Evolutionary conservation across 2,888 invertebrate genomes (phyloP).

Genomic region (Agrochola lychnidis): DNA sequence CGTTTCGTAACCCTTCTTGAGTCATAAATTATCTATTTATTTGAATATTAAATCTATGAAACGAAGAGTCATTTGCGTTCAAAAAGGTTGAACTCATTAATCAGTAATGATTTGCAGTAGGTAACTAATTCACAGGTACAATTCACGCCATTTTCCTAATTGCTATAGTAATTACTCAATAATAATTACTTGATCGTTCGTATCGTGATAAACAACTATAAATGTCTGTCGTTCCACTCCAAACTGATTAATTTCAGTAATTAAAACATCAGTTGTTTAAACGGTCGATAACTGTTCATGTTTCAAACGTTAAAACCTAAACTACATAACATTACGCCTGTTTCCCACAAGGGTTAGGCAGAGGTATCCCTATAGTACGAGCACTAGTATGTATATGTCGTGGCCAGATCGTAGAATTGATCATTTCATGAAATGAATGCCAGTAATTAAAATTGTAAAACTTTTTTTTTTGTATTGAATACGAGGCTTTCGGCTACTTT

Average conservation of each 20-base stretch:
- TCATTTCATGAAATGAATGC: no score
- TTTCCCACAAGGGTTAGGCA: no score
- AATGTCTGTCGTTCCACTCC: constrained; percentile 22
- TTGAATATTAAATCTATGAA: constrained; percentile 13
- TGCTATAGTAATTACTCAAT: constrained; percentile 36
- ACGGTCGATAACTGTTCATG: neutral
- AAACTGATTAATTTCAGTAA: constrained; percentile 31
- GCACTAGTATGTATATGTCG: no score
- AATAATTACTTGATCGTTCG: constrained; percentile 30
- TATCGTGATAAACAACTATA: constrained; percentile 40
- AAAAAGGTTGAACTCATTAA: neutral
- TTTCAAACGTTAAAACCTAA: neutral
- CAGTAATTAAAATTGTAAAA: no score
- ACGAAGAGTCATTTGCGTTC: constrained; percentile 9
- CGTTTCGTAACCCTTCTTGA: constrained; percentile 5
- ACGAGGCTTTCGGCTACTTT: no score
- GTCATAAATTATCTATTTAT: constrained; percentile 19
- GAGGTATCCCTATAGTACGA: no score
- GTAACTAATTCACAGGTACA: constrained; percentile 20
- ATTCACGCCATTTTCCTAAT: constrained; percentile 32
- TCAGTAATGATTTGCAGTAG: constrained; percentile 10
- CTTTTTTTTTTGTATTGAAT: no score
- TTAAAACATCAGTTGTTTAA: constrained; percentile 20
- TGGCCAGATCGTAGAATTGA: no score
- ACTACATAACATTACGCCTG: no score